Conservation (phyloP, 2,888 invertebrate genomes). For the Gnatocerus cornutus region DNA sequence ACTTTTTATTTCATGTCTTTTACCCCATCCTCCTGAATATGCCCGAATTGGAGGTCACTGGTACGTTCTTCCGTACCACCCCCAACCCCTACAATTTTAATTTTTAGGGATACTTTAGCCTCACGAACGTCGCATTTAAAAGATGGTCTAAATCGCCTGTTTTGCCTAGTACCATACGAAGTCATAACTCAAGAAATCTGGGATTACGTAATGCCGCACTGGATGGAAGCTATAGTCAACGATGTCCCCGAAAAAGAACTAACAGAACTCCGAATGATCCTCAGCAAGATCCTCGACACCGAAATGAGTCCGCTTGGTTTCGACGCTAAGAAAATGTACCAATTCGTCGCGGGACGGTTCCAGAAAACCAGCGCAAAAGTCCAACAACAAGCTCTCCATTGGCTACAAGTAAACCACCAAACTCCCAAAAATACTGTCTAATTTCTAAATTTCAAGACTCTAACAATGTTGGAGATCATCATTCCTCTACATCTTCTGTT, state of each 20-base stretch:
- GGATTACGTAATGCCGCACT: conserved; percentile 99
- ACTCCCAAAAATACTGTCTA: neutral
- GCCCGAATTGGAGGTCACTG: conserved; percentile 97
- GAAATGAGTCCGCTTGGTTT: conserved; percentile 97
- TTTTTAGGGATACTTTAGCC: conserved; percentile 84
- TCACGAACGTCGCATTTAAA: conserved; percentile 92
- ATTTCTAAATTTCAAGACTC: conserved; percentile 74
- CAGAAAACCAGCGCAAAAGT: conserved; percentile 85
- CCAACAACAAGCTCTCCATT: conserved; percentile 90
- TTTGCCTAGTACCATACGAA: conserved; percentile 98
- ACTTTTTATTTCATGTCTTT: conserved; percentile 92
- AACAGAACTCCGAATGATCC: conserved; percentile 85
- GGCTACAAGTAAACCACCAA: conserved; percentile 80
- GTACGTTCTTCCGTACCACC: conserved; percentile 68
- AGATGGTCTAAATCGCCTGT: conserved; percentile 94
- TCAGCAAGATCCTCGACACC: conserved; percentile 95
- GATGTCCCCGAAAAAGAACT: conserved; percentile 93
- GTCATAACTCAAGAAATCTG: conserved; percentile 97
- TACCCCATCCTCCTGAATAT: conserved; percentile 97
- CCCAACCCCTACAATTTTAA: neutral
- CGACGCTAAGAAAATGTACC: conserved; percentile 95
- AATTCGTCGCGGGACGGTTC: conserved; percentile 92
- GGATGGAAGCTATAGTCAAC: conserved; percentile 98
- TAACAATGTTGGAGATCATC: conserved; percentile 91
- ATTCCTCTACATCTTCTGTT: conserved; percentile 91